Evolutionary conservation across 2,797 vertebrate genomes (phyloP).

Genomic region (Orientallactaga sibirica): DNA sequence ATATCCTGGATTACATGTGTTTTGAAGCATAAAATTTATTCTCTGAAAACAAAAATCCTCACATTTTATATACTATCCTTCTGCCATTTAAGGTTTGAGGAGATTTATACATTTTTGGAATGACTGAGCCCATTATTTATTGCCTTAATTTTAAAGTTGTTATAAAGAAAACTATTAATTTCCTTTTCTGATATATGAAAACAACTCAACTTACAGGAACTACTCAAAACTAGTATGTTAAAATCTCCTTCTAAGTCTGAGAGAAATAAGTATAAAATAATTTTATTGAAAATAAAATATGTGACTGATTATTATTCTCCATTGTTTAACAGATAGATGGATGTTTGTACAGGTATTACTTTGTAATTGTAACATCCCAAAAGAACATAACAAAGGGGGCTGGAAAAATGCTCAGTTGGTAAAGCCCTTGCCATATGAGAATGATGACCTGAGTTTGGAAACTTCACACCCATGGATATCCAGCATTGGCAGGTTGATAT

Average conservation of each 20-base stretch:
- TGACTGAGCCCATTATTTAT: not conserved
- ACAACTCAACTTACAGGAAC: not conserved
- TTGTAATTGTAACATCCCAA: not conserved
- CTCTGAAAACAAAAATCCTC: not conserved
- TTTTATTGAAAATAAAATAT: not conserved
- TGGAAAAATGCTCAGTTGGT: too few relatives aligned
- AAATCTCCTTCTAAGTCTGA: not conserved
- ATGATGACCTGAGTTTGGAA: too few relatives aligned
- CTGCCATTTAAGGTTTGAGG: not conserved
- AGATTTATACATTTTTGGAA: not conserved
- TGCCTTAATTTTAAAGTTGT: not conserved
- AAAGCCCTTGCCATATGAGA: too few relatives aligned
- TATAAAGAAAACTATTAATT: not conserved
- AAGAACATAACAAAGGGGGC: not conserved
- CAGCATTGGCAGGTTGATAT: too few relatives aligned
- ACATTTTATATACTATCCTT: not conserved
- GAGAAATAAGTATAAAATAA: not conserved
- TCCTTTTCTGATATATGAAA: not conserved
- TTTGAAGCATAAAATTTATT: not conserved
- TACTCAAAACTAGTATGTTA: not conserved
- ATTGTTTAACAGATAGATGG: not conserved
- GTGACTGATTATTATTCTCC: not conserved
- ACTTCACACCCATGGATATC: too few relatives aligned
- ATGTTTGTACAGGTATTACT: not conserved
- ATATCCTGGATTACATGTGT: not conserved